Evolutionary conservation across 2,888 invertebrate species (phyloP), one percentile per base, ranked within the genome.

Genomic region (Chymomyza fuscimana): DNA sequence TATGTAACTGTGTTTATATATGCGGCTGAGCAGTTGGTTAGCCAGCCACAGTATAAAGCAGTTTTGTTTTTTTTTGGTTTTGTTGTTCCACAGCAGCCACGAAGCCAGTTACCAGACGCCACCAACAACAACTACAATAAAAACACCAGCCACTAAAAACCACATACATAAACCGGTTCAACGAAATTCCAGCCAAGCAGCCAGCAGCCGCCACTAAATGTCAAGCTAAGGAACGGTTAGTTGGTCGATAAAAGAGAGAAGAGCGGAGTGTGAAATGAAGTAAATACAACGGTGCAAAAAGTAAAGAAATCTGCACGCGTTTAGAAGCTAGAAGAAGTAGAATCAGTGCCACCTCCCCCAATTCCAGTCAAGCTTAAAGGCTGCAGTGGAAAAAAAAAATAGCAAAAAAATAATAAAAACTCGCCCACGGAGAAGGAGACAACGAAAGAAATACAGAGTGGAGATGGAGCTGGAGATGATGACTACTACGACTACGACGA

Each of bases 121-220:
- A 81, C 61, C 63, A 70, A 63, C 79, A 80, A 81, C 78, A 69
- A 64, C 50, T 70, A 77, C 80, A 71, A 77, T 76, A 32, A 32
- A 5, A 32, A 32, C 32, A 32, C 1, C 32, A 32, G 32, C 32
- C 32, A 32, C 32, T 77, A n/a, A 78, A 75, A 83, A 73, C 88
- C 87, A 79, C 83, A 88, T 72, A 86, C 82, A 84, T 84, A 84
- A 84, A 84, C 83, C 83, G 83, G 83, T 84, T 86, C 82, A 86
- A 81, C 88, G 73, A 88, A 88, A 84, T 84, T 86, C 83, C 83
- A 86, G 63, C 82, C 75, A 77, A 29, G 46, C 46, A 60, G 56
- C 58, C 29, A 56, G 65, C 82, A 86, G 77, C 81, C 77, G 82
- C 85, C 84, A 86, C 75, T 83, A 87, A 83, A 88, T 83, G 83